Base-by-base conservation (phyloP, 2,888 invertebrate genomes). In the Mesorhabditis spiculigera region DNA sequence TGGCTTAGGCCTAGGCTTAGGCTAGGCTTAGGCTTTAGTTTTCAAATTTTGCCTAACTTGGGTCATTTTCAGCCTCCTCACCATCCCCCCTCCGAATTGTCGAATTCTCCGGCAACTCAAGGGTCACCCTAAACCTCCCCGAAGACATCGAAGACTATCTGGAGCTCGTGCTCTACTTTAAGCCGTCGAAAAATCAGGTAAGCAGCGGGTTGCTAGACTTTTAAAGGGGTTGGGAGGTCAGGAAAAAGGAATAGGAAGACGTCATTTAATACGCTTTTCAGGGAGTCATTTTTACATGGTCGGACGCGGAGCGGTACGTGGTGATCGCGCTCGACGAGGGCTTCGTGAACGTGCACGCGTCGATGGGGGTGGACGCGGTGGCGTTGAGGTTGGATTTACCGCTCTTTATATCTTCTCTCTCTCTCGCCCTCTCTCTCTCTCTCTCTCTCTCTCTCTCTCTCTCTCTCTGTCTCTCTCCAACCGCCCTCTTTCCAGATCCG, bases 401-500 rank as follows among this genome's bases (percentile, higher is more conserved):
- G 28, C 28, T 1, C 28, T 28, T 1, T 28, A 28, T 28, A 1
- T 28, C 28, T 28, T 28, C 28, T 28, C 28, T 28, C 28, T 28
- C 28, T 28, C 28, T 28, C 28, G 1, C 28, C 3, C 28, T 28
- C 28, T 28, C 28, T 28, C 28, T 28, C 28, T 28, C 28, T 28
- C 28, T 28, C 28, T 28, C 28, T 28, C 28, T 65, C 42, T 4
- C n/a, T 41, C 5, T 28, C 5, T 28, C 28, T 28, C 28, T 28
- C 28, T 28, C 28, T 28, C 28, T 3, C 28, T 28, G 28, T 28
- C 28, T 28, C 28, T 28, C 28, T 28, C 28, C 28, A 28, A 28
- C 28, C 3, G 28, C 16, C 43, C 16, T 28, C 16, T 61, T 50
- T 74, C 65, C 65, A 76, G 79, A 72, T 78, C 79, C 5, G 77